These are phyloP conservation scores for Corydoras maculifer DNA, from an alignment of 2,113 vertebrate species.

Conservation along the genomic window DNA sequence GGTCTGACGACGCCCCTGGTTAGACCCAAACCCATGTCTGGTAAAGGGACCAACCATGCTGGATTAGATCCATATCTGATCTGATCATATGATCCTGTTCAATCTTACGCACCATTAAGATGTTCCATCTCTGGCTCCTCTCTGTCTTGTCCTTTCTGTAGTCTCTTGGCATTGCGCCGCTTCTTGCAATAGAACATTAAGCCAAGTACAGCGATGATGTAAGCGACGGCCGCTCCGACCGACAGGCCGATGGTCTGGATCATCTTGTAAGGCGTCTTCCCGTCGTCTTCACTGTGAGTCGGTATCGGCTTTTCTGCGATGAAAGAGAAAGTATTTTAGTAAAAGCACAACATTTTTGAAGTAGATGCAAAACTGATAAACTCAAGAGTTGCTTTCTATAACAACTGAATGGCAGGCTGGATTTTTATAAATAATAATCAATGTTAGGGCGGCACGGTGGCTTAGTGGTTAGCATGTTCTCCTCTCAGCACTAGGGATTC, in stretches of 20 bases:
- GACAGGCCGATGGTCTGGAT: slow-evolving; percentile 96
- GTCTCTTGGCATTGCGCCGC: slow-evolving; percentile 82
- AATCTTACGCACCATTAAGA: slow-evolving; percentile 78
- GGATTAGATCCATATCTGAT: not conserved
- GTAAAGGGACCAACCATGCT: not conserved
- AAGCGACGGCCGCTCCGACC: slow-evolving; percentile 90
- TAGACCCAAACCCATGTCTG: too few species aligned
- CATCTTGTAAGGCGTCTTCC: slow-evolving; percentile 92
- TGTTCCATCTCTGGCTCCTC: slow-evolving; percentile 97
- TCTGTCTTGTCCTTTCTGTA: slow-evolving; percentile 80
- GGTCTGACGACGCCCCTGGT: not conserved
- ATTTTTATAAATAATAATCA: too few species aligned
- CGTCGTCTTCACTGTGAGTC: slow-evolving; percentile 46
- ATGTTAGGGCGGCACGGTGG: too few species aligned
- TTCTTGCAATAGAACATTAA: slow-evolving; percentile 99
- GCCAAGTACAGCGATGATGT: slow-evolving; percentile 92
- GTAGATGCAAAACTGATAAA: too few species aligned
- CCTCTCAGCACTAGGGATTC: too few species aligned
- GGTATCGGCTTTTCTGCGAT: slow-evolving; percentile 76
- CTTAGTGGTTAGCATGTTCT: too few species aligned
- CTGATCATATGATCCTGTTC: not conserved
- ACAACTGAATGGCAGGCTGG: too few species aligned
- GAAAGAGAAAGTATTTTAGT: not conserved
- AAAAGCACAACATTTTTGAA: not conserved
- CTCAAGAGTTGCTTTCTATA: too few species aligned